These are phyloP conservation scores for Acanthis flammea DNA, from an alignment of 2,797 vertebrate species.

Conservation along the genomic window DNA sequence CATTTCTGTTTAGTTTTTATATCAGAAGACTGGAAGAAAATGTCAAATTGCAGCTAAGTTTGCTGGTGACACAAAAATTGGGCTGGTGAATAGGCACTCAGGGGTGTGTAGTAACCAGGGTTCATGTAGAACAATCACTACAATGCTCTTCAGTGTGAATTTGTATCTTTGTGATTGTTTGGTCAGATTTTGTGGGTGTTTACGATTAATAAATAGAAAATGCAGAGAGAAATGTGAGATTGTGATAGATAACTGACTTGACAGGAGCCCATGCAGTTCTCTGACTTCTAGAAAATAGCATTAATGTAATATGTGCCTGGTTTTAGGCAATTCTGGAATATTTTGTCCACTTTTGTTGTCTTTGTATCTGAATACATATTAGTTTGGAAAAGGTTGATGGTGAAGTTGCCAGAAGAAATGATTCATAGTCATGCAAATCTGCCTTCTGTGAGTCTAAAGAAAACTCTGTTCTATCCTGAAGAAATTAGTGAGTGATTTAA, in stretches of 20 bases:
- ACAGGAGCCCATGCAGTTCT: neutral
- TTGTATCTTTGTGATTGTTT: neutral
- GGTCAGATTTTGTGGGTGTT: neutral
- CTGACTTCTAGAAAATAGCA: neutral
- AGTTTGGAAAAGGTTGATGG: neutral
- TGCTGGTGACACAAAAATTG: neutral
- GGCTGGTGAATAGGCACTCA: neutral
- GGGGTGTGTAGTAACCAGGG: neutral
- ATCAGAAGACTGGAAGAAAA: neutral
- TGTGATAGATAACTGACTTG: neutral
- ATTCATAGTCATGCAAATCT: neutral
- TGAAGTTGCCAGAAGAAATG: neutral
- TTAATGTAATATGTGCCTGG: neutral
- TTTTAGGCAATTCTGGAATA: neutral
- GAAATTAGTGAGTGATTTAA: neutral
- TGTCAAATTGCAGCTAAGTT: neutral
- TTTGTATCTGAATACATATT: neutral
- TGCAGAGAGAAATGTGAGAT: neutral
- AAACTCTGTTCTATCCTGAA: neutral
- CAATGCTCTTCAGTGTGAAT: neutral
- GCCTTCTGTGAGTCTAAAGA: neutral
- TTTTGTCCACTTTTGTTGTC: neutral
- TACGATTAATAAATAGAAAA: neutral
- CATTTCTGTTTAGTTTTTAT: neutral
- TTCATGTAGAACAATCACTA: neutral